Conservation (phyloP, 2,113 vertebrate species). For the Capreolus pygargus region DNA sequence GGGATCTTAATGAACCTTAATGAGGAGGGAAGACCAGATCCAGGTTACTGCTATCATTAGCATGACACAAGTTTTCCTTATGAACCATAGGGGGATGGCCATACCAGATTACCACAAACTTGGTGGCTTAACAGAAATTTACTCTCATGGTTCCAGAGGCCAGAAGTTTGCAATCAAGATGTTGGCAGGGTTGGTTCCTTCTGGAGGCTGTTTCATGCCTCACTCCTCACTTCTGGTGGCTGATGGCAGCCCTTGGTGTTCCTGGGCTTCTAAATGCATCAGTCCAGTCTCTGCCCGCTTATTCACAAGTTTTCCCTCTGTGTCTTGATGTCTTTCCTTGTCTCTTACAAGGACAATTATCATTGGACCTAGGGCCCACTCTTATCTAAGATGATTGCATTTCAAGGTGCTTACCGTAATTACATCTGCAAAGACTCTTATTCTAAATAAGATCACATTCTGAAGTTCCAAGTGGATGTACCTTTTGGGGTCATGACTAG, state of each 20-base stretch:
- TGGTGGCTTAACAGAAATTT: not conserved
- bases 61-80: not conserved
- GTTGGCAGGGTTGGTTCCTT: not conserved
- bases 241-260: not conserved
- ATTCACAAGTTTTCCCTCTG: not conserved
- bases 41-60: not conserved
- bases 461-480: not conserved
- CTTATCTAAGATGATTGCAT: not conserved
- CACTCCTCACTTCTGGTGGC: not conserved
- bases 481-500: not conserved
- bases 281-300: not conserved
- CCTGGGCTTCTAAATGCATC: not conserved
- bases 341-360: not conserved
- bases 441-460: not conserved
- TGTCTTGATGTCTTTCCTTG: not conserved
- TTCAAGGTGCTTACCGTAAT: not conserved
- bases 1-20: not conserved
- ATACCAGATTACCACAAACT: not conserved
- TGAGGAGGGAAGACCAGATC: not conserved
- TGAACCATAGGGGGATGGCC: not conserved
- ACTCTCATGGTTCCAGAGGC: not conserved
- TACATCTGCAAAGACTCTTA: not conserved
- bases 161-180: not conserved
- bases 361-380: not conserved
- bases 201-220: not conserved